Percentiles rank a stretch among this genome's conserved stretches.
Evolutionary conservation across 2,113 vertebrate species (phyloP).

Genomic region (Potamarius usumacintae): DNA sequence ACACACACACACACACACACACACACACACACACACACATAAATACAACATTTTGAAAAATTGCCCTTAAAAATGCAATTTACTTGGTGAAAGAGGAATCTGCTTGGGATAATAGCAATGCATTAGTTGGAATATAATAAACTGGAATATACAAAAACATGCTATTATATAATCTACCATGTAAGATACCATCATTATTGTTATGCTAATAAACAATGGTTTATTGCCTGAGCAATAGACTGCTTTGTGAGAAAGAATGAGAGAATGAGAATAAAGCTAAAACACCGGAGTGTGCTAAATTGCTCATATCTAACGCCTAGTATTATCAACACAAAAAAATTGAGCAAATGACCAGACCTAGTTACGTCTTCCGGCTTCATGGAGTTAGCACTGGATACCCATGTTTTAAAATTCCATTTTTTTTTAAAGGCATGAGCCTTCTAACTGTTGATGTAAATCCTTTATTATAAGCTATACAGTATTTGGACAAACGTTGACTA

Average conservation of each 20-base stretch:
- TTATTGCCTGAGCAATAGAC: conserved; percentile 1
- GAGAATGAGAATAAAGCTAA: neutral
- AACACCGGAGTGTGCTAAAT: neutral
- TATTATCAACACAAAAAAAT: neutral
- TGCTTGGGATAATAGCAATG: neutral
- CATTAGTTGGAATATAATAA: neutral
- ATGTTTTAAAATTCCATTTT: neutral
- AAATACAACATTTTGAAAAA: too few relatives aligned
- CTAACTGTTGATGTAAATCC: neutral
- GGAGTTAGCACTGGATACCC: neutral
- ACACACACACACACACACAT: too few relatives aligned
- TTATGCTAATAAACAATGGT: neutral
- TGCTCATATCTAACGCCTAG: neutral
- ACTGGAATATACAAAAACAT: conserved; percentile 1
- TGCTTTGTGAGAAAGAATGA: conserved; percentile 10
- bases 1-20: too few relatives aligned
- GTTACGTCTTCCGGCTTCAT: neutral
- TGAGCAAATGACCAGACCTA: neutral
- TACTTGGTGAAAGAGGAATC: neutral
- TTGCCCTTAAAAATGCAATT: neutral
- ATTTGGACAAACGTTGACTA: neutral
- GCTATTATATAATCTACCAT: neutral
- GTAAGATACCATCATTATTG: neutral
- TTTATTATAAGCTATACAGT: neutral
- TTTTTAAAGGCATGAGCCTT: neutral